Evolutionary conservation across 2,888 invertebrate genomes (phyloP).

Genomic region (Oasisia sp.): DNA sequence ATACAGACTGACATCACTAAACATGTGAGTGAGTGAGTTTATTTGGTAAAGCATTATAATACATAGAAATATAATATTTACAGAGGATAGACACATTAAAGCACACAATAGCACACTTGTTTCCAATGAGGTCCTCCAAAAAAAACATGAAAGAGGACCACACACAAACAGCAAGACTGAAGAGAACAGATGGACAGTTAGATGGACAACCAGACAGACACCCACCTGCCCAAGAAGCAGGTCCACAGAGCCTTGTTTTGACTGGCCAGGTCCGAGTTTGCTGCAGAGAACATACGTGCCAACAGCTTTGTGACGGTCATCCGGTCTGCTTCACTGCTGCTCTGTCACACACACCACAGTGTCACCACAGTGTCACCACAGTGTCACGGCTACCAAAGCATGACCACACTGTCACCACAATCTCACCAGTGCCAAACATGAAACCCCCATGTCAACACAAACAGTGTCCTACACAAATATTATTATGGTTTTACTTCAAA

Average conservation of each 20-base stretch:
- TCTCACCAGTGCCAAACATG: background rate
- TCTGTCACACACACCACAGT: constrained; percentile 68
- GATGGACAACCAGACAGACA: background rate
- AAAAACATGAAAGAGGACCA: background rate
- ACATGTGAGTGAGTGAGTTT: too few relatives aligned
- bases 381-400: too few relatives aligned
- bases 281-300: constrained; percentile 96
- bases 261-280: constrained; percentile 86
- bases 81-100: too few relatives aligned
- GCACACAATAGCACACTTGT: too few relatives aligned
- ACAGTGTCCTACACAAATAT: background rate
- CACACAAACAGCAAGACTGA: background rate
- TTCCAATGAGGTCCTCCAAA: too few relatives aligned
- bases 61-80: too few relatives aligned
- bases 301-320: constrained; percentile 80
- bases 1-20: too few relatives aligned
- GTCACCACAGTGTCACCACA: constrained; percentile 7
- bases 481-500: background rate
- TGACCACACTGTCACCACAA: background rate
- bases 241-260: constrained; percentile 90
- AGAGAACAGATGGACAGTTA: background rate
- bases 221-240: constrained; percentile 84
- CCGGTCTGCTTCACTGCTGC: constrained; percentile 87
- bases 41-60: too few relatives aligned
- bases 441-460: background rate